phyloP scores from a whole-genome alignment of 2,888 invertebrate genomes.

The Atethmia centrago region DNA sequence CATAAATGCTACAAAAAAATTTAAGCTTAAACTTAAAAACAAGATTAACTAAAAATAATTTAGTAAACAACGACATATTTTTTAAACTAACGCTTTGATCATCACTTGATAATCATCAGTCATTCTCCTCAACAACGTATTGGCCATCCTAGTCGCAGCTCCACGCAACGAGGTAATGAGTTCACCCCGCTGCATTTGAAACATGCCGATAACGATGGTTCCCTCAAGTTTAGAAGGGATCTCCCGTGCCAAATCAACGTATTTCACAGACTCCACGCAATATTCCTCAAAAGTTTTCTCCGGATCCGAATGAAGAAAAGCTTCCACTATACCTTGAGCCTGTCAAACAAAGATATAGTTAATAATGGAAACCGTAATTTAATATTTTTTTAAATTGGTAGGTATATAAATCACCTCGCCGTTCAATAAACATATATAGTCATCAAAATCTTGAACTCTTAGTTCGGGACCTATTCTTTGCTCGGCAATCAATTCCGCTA shows the following conservation, averaged over 20 bases:
- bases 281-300: slow-evolving; percentile 92
- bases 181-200: slow-evolving; percentile 95
- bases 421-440: slow-evolving; percentile 94
- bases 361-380: not conserved
- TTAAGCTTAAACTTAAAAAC: not conserved
- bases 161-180: slow-evolving; percentile 93
- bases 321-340: slow-evolving; percentile 91
- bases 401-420: slow-evolving; percentile 88
- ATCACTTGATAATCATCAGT: slow-evolving; percentile 94
- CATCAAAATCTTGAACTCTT: slow-evolving; percentile 94
- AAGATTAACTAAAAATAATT: slow-evolving; percentile 38
- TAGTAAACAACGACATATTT: slow-evolving; percentile 1
- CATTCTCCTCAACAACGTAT: slow-evolving; percentile 93
- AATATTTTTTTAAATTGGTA: not conserved
- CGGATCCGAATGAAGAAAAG: slow-evolving; percentile 92
- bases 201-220: slow-evolving; percentile 95
- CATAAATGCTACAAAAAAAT: slow-evolving; percentile 92
- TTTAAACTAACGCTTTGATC: slow-evolving; percentile 92
- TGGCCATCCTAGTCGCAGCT: slow-evolving; percentile 93
- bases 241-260: slow-evolving; percentile 91
- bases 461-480: slow-evolving; percentile 94
- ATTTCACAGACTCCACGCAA: slow-evolving; percentile 91
- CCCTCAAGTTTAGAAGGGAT: slow-evolving; percentile 91
- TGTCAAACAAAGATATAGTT: slow-evolving; percentile 66
- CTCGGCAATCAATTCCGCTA: slow-evolving; percentile 92